Conservation (phyloP, 2,888 invertebrate genomes). For the Macaria notata region DNA sequence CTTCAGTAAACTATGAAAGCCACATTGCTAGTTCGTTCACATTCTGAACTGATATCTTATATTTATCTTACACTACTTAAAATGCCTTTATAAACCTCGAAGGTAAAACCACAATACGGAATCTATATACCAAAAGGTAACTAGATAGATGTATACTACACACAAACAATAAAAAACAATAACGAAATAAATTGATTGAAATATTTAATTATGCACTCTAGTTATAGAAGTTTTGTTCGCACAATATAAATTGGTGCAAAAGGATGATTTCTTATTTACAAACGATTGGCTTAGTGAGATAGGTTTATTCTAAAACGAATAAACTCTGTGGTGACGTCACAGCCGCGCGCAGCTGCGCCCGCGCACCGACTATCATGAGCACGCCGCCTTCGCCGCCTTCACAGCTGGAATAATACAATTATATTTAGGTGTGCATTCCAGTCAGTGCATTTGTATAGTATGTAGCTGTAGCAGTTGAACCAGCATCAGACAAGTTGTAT, state of each 20-base stretch:
- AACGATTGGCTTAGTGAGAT: slow-evolving; percentile 13
- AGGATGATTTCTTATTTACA: slow-evolving; percentile 16
- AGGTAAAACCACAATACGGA: slow-evolving; percentile 7
- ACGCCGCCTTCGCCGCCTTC: slow-evolving; percentile 79
- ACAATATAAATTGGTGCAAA: neutral
- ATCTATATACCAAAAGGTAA: slow-evolving; percentile 22
- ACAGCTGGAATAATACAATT: slow-evolving; percentile 61
- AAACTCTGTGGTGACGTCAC: slow-evolving; percentile 38
- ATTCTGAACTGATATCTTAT: slow-evolving; percentile 12
- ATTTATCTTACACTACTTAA: slow-evolving; percentile 2
- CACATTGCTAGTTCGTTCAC: slow-evolving; percentile 1
- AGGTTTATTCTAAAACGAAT: slow-evolving; percentile 73
- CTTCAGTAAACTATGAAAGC: slow-evolving; percentile 33
- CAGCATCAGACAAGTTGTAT: too few relatives aligned
- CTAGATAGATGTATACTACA: slow-evolving; percentile 5
- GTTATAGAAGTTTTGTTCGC: slow-evolving; percentile 1
- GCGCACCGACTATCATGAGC: slow-evolving; percentile 60
- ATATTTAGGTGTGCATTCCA: slow-evolving; percentile 1
- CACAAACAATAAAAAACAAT: slow-evolving; percentile 9
- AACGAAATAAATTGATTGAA: slow-evolving; percentile 24
- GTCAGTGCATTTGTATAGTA: too few relatives aligned
- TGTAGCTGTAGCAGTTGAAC: too few relatives aligned
- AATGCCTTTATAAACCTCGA: slow-evolving; percentile 5
- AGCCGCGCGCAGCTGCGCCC: slow-evolving; percentile 24
- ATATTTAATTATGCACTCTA: slow-evolving; percentile 7